Conservation (phyloP, 2,797 vertebrate species). For the Rhinoraja longicauda region DNA sequence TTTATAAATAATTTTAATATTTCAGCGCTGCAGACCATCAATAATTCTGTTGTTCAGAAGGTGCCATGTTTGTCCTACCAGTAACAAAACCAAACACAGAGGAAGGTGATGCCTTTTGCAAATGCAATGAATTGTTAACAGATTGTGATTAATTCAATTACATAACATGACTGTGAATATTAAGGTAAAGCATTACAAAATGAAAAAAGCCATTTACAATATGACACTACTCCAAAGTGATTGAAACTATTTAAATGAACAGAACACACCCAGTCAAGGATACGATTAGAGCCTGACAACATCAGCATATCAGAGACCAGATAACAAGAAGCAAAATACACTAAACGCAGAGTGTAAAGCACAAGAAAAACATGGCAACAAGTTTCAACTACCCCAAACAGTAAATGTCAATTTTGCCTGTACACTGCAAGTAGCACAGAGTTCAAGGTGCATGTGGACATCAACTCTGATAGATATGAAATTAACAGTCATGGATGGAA, state of each 20-base stretch:
- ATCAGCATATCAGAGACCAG: background rate
- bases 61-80: background rate
- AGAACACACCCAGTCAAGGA: background rate
- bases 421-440: background rate
- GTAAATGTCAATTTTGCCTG: background rate
- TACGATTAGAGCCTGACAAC: background rate
- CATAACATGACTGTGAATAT: background rate
- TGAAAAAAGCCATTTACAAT: background rate
- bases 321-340: background rate
- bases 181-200: background rate
- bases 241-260: constrained; percentile 11
- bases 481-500: background rate
- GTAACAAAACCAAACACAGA: background rate
- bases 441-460: background rate
- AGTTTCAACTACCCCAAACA: background rate
- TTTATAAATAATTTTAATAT: background rate
- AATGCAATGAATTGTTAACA: constrained; percentile 1
- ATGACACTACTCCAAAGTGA: constrained; percentile 10
- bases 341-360: background rate
- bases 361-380: background rate
- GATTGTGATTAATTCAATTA: background rate
- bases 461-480: background rate
- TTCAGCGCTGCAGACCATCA: background rate
- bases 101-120: constrained; percentile 18
- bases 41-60: background rate